A percentile compares a stretch with the other conserved stretches of the same genome.
These are phyloP conservation scores for Thymelicus sylvestris DNA, from an alignment of 2,888 invertebrate species.

Conservation along the genomic window DNA sequence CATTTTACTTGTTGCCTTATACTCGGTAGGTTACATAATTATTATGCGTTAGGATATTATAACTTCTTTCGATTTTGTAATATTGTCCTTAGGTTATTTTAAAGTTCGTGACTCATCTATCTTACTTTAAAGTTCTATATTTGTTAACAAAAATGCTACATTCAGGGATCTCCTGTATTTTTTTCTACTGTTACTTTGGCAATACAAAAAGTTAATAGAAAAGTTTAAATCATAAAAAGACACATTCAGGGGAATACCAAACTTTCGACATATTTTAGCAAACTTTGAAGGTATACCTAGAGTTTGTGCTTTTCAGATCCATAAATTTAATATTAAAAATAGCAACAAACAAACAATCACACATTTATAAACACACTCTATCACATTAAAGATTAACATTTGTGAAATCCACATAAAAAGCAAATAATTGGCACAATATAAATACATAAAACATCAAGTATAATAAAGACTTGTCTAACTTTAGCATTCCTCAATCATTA, in stretches of 20 bases:
- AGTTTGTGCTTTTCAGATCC: conserved; percentile 6
- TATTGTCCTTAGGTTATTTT: conserved; percentile 55
- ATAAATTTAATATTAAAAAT: not conserved
- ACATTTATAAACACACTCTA: not conserved
- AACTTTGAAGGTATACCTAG: not conserved
- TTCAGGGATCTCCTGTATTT: not conserved
- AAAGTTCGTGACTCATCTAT: conserved; percentile 16
- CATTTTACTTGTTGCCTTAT: conserved; percentile 62
- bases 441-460: conserved; percentile 33
- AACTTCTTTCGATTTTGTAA: conserved; percentile 52
- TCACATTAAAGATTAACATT: not conserved
- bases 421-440: conserved; percentile 52
- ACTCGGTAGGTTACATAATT: conserved; percentile 41
- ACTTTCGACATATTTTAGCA: not conserved
- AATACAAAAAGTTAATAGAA: conserved; percentile 25
- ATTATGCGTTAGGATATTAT: conserved; percentile 50
- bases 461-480: not conserved
- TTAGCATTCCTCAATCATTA: conserved; percentile 41
- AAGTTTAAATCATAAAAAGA: not conserved
- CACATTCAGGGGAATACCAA: not conserved
- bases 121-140: conserved; percentile 20
- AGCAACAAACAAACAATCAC: not conserved
- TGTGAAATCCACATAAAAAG: not conserved
- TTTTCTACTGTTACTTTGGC: conserved; percentile 22
- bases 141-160: conserved; percentile 16